Conservation (phyloP, 1,140 invertebrate species). For the Aricia agestis region DNA sequence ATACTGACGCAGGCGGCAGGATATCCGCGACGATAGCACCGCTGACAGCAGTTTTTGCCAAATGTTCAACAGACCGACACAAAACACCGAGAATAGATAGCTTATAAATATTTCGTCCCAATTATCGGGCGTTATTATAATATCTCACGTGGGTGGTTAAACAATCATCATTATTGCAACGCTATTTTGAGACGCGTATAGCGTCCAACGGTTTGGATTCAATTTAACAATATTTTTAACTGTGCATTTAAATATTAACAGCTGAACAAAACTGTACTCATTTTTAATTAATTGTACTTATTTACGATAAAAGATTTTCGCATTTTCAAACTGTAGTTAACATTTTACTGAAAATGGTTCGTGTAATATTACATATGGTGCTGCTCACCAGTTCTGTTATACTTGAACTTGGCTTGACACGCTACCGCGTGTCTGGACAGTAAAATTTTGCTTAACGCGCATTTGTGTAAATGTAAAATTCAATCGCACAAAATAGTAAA, state of each 20-base stretch:
- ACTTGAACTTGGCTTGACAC: too few relatives aligned
- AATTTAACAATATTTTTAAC: too few relatives aligned
- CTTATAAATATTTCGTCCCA: slow-evolving; percentile 1
- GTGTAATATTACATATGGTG: too few relatives aligned
- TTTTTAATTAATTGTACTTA: too few relatives aligned
- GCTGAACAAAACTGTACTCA: too few relatives aligned
- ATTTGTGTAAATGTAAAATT: slow-evolving; percentile 37
- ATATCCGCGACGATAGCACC: slow-evolving; percentile 55
- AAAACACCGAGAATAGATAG: background rate
- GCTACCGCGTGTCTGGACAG: too few relatives aligned
- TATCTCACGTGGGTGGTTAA: background rate
- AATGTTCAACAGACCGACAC: background rate
- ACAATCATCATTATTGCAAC: background rate
- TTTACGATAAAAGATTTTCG: too few relatives aligned
- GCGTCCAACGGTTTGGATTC: too few relatives aligned
- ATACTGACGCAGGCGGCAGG: slow-evolving; percentile 46
- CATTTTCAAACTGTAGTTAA: too few relatives aligned
- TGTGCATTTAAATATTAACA: too few relatives aligned
- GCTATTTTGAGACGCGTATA: background rate
- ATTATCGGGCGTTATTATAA: background rate
- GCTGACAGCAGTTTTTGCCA: slow-evolving; percentile 34
- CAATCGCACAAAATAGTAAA: slow-evolving; percentile 54
- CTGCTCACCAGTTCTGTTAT: too few relatives aligned
- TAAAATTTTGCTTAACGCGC: background rate
- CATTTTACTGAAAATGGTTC: too few relatives aligned